A percentile compares a stretch with the other conserved stretches of the same genome.
phyloP scores from a whole-genome alignment of 1,140 invertebrate genomes.

The Bombus consobrinus region DNA sequence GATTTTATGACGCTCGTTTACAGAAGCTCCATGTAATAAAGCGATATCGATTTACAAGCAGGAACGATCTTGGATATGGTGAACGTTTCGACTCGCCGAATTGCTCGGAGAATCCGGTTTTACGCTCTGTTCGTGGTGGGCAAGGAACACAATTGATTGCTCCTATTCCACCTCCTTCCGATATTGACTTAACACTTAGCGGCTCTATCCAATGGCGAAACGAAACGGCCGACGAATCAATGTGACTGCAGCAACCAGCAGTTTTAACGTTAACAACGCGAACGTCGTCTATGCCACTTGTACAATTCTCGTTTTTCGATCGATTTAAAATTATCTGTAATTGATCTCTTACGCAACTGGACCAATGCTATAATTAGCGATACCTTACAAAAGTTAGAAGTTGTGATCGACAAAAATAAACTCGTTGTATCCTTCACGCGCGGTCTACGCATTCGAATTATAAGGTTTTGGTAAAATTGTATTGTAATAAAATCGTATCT shows the following conservation, averaged over 20 bases:
- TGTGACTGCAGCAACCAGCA: not conserved
- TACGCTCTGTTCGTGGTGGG: not conserved
- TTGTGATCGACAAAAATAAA: too few relatives aligned
- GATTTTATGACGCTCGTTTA: slow-evolving; percentile 33
- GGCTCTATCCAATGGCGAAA: slow-evolving; percentile 3
- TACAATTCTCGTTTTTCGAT: too few relatives aligned
- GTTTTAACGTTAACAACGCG: not conserved
- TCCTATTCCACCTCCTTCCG: slow-evolving; percentile 8
- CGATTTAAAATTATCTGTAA: too few relatives aligned
- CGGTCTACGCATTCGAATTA: too few relatives aligned
- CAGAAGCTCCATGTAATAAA: not conserved
- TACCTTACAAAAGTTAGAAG: too few relatives aligned
- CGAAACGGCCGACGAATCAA: slow-evolving; percentile 14
- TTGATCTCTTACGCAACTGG: too few relatives aligned
- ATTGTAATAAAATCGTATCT: not conserved
- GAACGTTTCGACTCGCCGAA: not conserved
- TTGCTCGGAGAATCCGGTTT: not conserved
- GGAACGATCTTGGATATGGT: not conserved
- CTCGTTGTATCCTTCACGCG: too few relatives aligned
- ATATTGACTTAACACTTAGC: slow-evolving; percentile 44
- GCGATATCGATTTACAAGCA: slow-evolving; percentile 18
- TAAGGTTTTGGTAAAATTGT: too few relatives aligned
- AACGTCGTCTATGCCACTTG: not conserved
- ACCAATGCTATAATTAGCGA: too few relatives aligned
- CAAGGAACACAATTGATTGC: slow-evolving; percentile 22